Evolutionary conservation across 92 coral and sea anemone genomes (phyloP).

Genomic region (Ricordea florida): DNA sequence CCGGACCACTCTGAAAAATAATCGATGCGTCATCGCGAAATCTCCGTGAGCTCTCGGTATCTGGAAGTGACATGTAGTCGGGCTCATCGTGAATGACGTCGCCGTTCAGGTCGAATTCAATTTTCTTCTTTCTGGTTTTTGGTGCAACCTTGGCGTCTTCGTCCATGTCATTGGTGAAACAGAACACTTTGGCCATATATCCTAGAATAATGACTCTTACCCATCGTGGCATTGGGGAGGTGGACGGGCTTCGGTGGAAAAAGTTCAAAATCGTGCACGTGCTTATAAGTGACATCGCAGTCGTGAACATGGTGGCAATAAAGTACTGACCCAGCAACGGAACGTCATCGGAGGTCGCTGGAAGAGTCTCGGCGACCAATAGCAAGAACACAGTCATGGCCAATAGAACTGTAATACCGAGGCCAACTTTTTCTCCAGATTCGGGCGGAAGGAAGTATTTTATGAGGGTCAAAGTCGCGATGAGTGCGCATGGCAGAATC

Average conservation of each 20-base stretch:
- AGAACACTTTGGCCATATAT: conserved; percentile 83
- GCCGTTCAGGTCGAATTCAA: conserved; percentile 60
- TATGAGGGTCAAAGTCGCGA: conserved; percentile 75
- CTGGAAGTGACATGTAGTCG: conserved; percentile 46
- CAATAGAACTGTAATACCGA: conserved; percentile 91
- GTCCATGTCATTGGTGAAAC: conserved; percentile 61
- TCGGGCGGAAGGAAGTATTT: conserved; percentile 92
- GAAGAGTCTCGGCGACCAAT: conserved; percentile 86
- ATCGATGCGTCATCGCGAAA: conserved; percentile 64
- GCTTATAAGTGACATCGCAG: conserved; percentile 84
- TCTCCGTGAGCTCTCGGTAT: conserved; percentile 51
- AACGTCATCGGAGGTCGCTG: conserved; percentile 87
- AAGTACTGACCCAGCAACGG: conserved; percentile 89
- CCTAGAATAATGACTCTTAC: conserved; percentile 85
- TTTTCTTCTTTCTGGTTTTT: conserved; percentile 30
- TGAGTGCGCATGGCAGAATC: conserved; percentile 91
- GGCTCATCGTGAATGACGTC: conserved; percentile 50
- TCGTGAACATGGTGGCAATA: conserved; percentile 87
- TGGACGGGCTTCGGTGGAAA: conserved; percentile 87
- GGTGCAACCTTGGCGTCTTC: conserved; percentile 67
- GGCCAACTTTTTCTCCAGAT: conserved; percentile 91
- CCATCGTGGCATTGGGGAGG: conserved; percentile 96
- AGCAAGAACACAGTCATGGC: conserved; percentile 96
- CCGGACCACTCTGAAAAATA: conserved; percentile 65
- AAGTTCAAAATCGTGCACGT: conserved; percentile 86